These are phyloP conservation scores for Phalloptychus januarius DNA, from an alignment of 2,797 vertebrate genomes.

Conservation along the genomic window DNA sequence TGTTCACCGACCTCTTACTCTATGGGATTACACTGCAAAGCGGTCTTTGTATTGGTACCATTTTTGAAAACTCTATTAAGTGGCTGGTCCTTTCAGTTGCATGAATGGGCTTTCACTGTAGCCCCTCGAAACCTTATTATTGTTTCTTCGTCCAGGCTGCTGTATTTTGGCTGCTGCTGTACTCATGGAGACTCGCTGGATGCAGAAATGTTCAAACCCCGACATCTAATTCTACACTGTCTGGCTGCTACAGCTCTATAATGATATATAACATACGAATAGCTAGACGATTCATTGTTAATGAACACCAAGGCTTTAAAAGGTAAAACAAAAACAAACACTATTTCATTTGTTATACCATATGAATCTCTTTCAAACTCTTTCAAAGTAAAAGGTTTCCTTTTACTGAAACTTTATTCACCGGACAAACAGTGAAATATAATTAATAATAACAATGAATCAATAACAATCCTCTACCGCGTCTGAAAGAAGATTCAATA, in stretches of 20 bases:
- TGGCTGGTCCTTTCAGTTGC: background rate
- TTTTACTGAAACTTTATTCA: background rate
- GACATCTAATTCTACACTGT: background rate
- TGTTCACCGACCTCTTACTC: background rate
- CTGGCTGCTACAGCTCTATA: background rate
- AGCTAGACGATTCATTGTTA: background rate
- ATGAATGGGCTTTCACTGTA: background rate
- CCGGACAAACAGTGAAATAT: background rate
- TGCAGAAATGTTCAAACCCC: background rate
- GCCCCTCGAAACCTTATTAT: background rate
- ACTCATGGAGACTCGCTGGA: background rate
- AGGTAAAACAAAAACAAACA: no score
- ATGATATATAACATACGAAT: no score
- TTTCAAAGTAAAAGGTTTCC: no score
- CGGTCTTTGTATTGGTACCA: background rate
- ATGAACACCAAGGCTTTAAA: background rate
- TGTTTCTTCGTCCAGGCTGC: background rate
- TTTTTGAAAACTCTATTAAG: background rate
- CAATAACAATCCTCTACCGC: no score
- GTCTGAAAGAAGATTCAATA: no score
- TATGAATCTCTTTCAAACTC: no score
- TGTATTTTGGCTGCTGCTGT: background rate
- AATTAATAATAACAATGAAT: background rate
- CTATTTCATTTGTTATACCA: no score
- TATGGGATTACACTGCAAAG: background rate